Evolutionary conservation across 2,797 vertebrate genomes (phyloP), one percentile per base, ranked within the genome.

Genomic region (Argyrosomus regius): DNA sequence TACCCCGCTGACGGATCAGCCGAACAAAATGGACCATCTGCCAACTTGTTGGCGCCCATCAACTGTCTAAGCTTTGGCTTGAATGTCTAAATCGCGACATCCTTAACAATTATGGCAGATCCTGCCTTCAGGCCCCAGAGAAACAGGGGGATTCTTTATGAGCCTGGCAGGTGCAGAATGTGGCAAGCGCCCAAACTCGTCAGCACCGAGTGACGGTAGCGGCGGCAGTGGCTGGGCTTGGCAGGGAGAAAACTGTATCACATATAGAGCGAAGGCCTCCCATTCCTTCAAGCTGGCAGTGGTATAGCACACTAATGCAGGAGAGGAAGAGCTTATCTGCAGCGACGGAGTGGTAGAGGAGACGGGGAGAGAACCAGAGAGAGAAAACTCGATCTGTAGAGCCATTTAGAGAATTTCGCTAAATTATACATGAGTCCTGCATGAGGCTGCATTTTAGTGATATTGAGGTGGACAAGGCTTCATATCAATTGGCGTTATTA

Each of bases 121-220:
- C 88, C 87, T 88, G 90, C 89, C 88, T 87, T 66, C 79, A 17
- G 89, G 83, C 87, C 78, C 78, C 49, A 2, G 85, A 82, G 89
- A 82, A 90, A 93, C 89, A 92, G 87, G 92, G 89, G 89, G 91
- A 87, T 88, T 91, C 91, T 93, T 93, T 91, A 93, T 91, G 89
- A 91, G 89, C 75, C 90, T 94, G 93, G 90, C 93, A 93, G 93
- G 92, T 93, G 92, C 89, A 72, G 83, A 87, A 78, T 0, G 83
- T 94, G 92, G 92, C 92, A 78, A 2, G 67, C 57, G 3, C 80
- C 92, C 93, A 94, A 85, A 87, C 77, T 84, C 88, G 74, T 88
- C 90, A 87, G 85, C 78, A 12, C 45, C 69, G 52, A 85, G 81
- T 61, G 87, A 87, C 78, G 74, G 87, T 68, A 80, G 85, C 82